Evolutionary conservation across 2,113 vertebrate species (phyloP).

Genomic region (Seriola dumerili): DNA sequence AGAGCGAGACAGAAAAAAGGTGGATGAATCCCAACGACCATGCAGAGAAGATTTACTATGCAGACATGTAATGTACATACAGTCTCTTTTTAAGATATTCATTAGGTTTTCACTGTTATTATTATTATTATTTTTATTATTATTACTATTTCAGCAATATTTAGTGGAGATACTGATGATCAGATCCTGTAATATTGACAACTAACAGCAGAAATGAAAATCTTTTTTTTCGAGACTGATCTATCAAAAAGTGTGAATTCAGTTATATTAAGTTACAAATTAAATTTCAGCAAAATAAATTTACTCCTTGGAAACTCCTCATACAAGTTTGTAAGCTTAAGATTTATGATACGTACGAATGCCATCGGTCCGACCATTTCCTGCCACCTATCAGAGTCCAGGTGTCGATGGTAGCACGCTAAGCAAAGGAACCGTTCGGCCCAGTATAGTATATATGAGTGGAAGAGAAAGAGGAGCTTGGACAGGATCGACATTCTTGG

Average conservation of each 20-base stretch:
- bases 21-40: background rate
- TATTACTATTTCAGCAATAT: background rate
- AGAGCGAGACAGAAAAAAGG: slow-evolving; percentile 6
- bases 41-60: background rate
- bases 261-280: background rate
- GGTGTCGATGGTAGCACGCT: background rate
- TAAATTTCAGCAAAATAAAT: background rate
- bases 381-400: background rate
- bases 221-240: background rate
- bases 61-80: background rate
- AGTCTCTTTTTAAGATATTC: background rate
- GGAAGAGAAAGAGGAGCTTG: background rate
- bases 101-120: too few relatives aligned
- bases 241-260: background rate
- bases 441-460: background rate
- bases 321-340: too few relatives aligned
- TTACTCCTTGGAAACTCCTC: background rate
- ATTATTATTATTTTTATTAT: too few relatives aligned
- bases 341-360: too few relatives aligned
- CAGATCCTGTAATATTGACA: background rate
- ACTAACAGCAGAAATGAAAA: background rate
- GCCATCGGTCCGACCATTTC: background rate
- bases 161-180: background rate
- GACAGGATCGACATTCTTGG: too few relatives aligned
- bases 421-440: background rate